Conservation (phyloP, 2,113 vertebrate species). For the Alligator sinensis region DNA sequence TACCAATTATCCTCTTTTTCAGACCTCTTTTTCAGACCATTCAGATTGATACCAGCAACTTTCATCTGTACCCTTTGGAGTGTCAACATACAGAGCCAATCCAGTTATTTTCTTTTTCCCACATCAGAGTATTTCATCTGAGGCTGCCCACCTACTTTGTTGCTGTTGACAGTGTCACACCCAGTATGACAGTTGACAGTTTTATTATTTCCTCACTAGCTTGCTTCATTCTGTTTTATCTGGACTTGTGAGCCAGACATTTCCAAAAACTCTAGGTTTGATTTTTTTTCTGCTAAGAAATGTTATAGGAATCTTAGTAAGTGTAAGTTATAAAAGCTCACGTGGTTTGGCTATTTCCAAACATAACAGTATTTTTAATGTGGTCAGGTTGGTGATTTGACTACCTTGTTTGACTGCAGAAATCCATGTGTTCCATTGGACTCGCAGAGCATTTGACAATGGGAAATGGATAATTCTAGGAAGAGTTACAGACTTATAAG, state of each 20-base stretch:
- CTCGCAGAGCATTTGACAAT: too few species aligned
- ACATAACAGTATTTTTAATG: neutral
- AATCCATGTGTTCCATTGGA: too few species aligned
- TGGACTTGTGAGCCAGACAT: neutral
- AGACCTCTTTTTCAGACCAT: neutral
- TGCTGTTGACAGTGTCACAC: conserved; percentile 13
- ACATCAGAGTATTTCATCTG: conserved; percentile 1
- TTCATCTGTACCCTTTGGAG: neutral
- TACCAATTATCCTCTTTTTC: neutral
- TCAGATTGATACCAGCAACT: neutral
- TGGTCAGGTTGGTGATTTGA: too few species aligned
- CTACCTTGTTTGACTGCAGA: too few species aligned
- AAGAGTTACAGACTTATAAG: too few species aligned
- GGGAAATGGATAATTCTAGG: too few species aligned
- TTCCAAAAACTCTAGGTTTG: conserved; percentile 19
- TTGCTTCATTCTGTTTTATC: neutral
- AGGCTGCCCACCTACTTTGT: neutral
- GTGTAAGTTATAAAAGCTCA: neutral
- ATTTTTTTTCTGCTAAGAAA: neutral
- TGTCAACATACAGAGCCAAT: neutral
- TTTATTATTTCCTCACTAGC: conserved; percentile 40
- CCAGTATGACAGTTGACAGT: neutral
- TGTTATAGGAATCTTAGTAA: neutral
- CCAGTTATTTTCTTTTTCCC: neutral
- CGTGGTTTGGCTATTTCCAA: neutral